Base-by-base conservation (phyloP, 1,140 invertebrate genomes). In the Chymomyza costata region DNA sequence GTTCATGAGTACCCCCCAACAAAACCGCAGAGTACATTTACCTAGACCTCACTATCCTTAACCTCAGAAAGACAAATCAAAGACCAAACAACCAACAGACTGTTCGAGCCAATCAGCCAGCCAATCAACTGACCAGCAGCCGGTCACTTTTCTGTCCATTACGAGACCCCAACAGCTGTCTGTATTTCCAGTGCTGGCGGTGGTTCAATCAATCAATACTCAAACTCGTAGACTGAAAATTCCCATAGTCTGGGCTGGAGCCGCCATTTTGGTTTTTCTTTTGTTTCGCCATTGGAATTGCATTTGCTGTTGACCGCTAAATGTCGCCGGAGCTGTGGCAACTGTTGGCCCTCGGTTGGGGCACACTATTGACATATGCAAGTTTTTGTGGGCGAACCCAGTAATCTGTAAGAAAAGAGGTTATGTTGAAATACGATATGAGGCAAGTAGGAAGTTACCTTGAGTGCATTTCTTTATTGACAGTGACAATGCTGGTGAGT, bases 401-500 rank as follows among this genome's bases (percentile, higher is more conserved):
- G 48, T 78, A 78, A 78, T 66, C 71, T 80, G 58, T 60, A 34
- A 49, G 65, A 69, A 49, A 70, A 73, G 68, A 73, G 73, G 66
- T 78, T 78, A 58, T 56, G 46, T 38, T 78, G 71, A 78, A 78
- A 78, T 71, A 57, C 63, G 71, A 78, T 37, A 60, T 61, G 51
- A 47, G 47, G 21, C 67, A 80, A 78, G 71, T 78, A 78, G 71
- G 71, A 78, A 78, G 71, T 78, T 78, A 78, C 71, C 71, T 78
- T 78, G 71, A 78, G 73, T 78, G 71, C 71, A 78, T 78, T 78
- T 78, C 73, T 71, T 55, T 73, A 78, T 71, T 78, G 71, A 78
- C 71, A 78, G 66, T 78, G 71, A 78, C 71, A 76, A 76, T 76
- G 66, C 59, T 43, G 44, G n/a, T 16, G 11, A 32, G 31, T 35